These are phyloP conservation scores for Dolichallabes microphthalmus DNA, from an alignment of 2,113 vertebrate species.

Conservation along the genomic window DNA sequence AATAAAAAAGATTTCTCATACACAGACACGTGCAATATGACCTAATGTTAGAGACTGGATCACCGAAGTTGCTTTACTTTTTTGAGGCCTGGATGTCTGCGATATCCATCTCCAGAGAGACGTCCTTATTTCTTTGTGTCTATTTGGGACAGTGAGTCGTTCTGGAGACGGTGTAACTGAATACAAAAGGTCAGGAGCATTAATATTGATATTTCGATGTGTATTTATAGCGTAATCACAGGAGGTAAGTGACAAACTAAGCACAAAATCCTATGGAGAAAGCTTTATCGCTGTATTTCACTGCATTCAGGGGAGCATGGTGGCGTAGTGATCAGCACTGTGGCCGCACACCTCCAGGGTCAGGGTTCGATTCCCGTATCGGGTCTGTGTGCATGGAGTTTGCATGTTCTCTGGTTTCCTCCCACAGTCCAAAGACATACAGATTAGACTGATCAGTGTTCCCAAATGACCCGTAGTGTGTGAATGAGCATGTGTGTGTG, in stretches of 20 bases:
- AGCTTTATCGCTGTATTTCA: not conserved
- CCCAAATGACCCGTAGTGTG: too few relatives aligned
- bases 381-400: too few relatives aligned
- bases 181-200: not conserved
- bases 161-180: not conserved
- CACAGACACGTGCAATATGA: not conserved
- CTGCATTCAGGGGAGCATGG: too few relatives aligned
- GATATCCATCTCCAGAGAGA: not conserved
- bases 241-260: not conserved
- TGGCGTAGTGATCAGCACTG: too few relatives aligned
- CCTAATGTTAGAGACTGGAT: not conserved
- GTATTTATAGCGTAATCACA: slow-evolving; percentile 11
- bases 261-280: not conserved
- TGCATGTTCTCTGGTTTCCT: too few relatives aligned
- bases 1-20: not conserved
- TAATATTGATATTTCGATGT: not conserved
- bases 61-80: not conserved
- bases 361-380: too few relatives aligned
- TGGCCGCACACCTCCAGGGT: too few relatives aligned
- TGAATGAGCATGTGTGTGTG: too few relatives aligned
- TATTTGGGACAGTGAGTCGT: slow-evolving; percentile 1
- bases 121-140: not conserved
- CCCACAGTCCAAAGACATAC: too few relatives aligned
- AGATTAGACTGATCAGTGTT: too few relatives aligned
- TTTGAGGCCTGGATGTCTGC: not conserved